These are phyloP conservation scores for Crocallis elinguaria DNA, from an alignment of 2,888 invertebrate species.

Conservation along the genomic window DNA sequence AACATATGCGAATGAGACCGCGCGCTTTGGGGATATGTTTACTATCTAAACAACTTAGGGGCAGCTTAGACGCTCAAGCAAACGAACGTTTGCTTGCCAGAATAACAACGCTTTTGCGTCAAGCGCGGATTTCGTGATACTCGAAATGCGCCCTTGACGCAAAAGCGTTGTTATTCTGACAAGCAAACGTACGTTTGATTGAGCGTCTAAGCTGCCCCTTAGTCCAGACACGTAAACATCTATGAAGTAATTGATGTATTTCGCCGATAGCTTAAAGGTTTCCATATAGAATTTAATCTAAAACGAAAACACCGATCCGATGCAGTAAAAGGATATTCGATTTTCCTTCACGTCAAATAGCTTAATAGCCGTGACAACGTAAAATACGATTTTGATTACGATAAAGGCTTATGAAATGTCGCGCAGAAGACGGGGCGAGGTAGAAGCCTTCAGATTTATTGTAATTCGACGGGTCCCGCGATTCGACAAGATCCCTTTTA, in stretches of 20 bases:
- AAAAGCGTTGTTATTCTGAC: no score
- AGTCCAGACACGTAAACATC: neutral
- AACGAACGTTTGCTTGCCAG: no score
- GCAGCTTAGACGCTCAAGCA: neutral
- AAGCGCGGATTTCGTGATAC: no score
- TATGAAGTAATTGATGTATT: neutral
- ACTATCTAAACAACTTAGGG: constrained; percentile 6
- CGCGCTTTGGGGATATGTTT: neutral
- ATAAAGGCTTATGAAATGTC: constrained; percentile 53
- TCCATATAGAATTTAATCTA: constrained; percentile 31
- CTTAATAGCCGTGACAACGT: constrained; percentile 65
- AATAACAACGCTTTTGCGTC: no score
- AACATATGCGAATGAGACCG: constrained; percentile 7
- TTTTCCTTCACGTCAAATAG: constrained; percentile 66
- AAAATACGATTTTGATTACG: constrained; percentile 71
- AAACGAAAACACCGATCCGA: constrained; percentile 36
- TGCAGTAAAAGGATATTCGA: constrained; percentile 50
- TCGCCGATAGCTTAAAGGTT: constrained; percentile 3
- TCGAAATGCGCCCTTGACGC: no score
- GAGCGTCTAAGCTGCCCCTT: no score
- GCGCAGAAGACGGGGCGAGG: constrained; percentile 36
- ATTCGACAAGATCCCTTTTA: constrained; percentile 34
- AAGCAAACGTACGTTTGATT: no score
- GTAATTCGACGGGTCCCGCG: constrained; percentile 38
- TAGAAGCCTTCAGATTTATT: constrained; percentile 33